phyloP scores from a whole-genome alignment of 2,113 vertebrate species.

The Pangasianodon hypophthalmus region DNA sequence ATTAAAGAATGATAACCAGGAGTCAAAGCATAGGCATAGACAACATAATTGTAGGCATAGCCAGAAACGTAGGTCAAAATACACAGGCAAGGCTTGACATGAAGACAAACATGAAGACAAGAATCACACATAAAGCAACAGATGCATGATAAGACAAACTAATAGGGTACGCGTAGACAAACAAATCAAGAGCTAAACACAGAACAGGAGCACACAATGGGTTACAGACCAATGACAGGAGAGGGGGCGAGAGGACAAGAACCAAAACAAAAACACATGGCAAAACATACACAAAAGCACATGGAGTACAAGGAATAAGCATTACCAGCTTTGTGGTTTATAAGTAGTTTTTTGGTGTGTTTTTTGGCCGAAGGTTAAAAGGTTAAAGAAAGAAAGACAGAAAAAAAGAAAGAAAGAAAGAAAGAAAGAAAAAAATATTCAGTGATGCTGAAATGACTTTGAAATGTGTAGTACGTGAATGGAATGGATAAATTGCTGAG shows the following conservation, averaged over 20 bases:
- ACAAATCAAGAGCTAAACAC: neutral
- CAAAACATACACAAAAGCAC: neutral
- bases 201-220: neutral
- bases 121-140: no score
- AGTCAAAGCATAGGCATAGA: no score
- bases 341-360: neutral
- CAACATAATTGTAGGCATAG: no score
- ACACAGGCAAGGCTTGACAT: no score
- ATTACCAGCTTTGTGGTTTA: neutral
- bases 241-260: neutral
- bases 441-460: neutral
- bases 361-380: neutral
- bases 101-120: no score
- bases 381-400: neutral
- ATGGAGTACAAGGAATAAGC: neutral
- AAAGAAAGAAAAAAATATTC: neutral
- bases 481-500: neutral
- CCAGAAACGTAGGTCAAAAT: no score
- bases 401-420: neutral
- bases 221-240: neutral
- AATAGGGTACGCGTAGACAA: neutral
- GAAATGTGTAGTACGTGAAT: neutral
- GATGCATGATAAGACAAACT: neutral
- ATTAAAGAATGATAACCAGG: no score
- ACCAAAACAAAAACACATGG: neutral